Conservation (phyloP, 2,797 vertebrate genomes). For the Sebastes paucispinis region DNA sequence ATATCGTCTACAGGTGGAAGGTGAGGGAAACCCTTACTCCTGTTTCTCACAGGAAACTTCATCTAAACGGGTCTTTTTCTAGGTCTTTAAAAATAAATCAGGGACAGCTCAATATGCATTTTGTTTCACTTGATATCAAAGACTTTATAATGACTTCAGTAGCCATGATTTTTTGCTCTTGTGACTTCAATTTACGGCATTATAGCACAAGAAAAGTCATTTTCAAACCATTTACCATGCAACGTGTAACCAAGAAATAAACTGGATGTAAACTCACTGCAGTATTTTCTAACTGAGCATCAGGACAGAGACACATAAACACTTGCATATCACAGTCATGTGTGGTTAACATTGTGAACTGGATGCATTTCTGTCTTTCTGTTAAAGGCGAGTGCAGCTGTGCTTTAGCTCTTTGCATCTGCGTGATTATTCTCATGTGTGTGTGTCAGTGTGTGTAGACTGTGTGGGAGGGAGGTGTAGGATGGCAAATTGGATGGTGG, state of each 20-base stretch:
- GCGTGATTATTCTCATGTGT: constrained; percentile 23
- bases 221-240: neutral
- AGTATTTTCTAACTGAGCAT: neutral
- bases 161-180: neutral
- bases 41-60: neutral
- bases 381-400: constrained; percentile 49
- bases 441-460: constrained; percentile 38
- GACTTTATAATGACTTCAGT: neutral
- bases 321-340: too few species aligned
- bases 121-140: neutral
- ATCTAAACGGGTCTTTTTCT: neutral
- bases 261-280: neutral
- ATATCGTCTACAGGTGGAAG: constrained; percentile 33
- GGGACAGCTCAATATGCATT: neutral
- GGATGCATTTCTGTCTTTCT: constrained; percentile 9
- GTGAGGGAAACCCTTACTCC: constrained; percentile 22
- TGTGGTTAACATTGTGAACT: constrained; percentile 15
- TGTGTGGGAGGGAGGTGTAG: constrained; percentile 53
- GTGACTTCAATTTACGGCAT: neutral
- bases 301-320: neutral
- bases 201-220: neutral
- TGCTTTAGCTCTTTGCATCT: constrained; percentile 23
- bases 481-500: constrained; percentile 66
- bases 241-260: neutral
- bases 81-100: neutral